Evolutionary conservation across 2,888 invertebrate species (phyloP).

Genomic region (Maniola hyperantus): DNA sequence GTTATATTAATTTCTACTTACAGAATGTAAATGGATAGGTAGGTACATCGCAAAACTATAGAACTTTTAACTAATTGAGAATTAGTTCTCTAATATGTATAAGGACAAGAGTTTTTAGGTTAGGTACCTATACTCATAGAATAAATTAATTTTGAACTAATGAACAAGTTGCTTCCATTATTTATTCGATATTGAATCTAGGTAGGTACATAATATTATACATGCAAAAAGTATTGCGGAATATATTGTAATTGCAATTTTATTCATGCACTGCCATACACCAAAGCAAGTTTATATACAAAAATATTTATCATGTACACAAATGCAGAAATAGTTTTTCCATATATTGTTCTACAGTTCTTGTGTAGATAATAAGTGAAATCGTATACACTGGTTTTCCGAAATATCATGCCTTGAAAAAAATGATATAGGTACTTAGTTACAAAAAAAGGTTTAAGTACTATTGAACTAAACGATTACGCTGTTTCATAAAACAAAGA

Average conservation of each 20-base stretch:
- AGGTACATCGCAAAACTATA: conserved; percentile 28
- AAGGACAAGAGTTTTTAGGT: conserved; percentile 10
- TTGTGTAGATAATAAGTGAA: conserved; percentile 29
- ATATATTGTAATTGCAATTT: conserved; percentile 46
- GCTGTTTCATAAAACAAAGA: conserved; percentile 38
- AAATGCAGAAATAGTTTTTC: conserved; percentile 15
- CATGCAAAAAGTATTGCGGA: conserved; percentile 35
- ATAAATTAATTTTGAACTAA: not conserved
- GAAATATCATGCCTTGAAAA: conserved; percentile 30
- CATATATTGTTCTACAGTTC: not conserved
- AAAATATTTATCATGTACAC: conserved; percentile 17
- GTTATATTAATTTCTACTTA: conserved; percentile 22
- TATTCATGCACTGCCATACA: conserved; percentile 68
- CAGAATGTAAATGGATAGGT: conserved; percentile 24
- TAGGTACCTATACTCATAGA: not conserved
- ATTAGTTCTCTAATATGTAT: conserved; percentile 25
- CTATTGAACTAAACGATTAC: conserved; percentile 63
- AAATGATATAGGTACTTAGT: not conserved
- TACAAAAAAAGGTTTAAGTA: conserved; percentile 36
- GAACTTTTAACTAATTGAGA: conserved; percentile 3
- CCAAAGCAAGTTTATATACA: conserved; percentile 55
- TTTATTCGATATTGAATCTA: not conserved
- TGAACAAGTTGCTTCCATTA: not conserved
- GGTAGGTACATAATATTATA: conserved; percentile 8
- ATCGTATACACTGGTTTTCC: conserved; percentile 48